Conservation (phyloP, 2,888 invertebrate species). For the Aricia artaxerxes region DNA sequence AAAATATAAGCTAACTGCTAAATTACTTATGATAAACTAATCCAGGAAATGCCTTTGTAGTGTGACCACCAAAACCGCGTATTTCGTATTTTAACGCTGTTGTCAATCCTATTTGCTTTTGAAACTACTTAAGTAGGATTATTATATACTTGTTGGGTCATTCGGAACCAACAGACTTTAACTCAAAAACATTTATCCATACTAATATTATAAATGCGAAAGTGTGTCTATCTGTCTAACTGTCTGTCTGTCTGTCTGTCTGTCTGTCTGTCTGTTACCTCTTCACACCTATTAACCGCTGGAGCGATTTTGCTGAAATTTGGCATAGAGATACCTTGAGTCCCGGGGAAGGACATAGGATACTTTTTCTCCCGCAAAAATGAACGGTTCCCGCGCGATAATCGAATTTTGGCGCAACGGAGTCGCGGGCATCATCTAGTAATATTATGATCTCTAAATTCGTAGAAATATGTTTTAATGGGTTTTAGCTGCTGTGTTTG, state of each 20-base stretch:
- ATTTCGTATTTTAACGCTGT: background rate
- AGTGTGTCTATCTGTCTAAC: no score
- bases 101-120: background rate
- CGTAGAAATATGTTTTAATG: background rate
- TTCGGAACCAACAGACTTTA: background rate
- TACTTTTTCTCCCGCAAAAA: no score
- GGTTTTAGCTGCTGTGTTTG: background rate
- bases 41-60: background rate
- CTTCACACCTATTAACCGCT: no score
- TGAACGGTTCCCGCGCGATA: no score
- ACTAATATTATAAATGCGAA: no score
- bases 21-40: background rate
- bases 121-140: slow-evolving; percentile 6
- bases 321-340: no score
- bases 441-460: background rate
- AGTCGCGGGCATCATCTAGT: background rate
- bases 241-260: no score
- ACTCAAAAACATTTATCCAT: background rate
- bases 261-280: no score
- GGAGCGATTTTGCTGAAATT: no score
- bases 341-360: no score
- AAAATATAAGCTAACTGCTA: background rate
- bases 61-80: background rate
- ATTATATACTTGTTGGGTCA: background rate
- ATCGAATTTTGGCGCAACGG: no score